These are phyloP conservation scores for Poecilia latipinna DNA, from an alignment of 2,113 vertebrate genomes.

Conservation along the genomic window DNA sequence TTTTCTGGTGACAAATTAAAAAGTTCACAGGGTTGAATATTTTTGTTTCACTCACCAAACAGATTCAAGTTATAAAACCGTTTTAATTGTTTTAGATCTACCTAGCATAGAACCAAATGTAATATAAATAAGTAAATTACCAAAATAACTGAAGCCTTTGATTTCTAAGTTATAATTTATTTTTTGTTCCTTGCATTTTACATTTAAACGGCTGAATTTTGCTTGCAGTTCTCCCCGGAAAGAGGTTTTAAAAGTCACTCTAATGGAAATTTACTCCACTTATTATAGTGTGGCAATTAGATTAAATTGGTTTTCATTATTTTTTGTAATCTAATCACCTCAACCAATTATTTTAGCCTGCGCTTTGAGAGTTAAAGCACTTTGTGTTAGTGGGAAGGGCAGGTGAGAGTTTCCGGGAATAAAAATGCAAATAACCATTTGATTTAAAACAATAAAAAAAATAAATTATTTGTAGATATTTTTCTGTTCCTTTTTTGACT, in stretches of 20 bases:
- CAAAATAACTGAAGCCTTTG: slow-evolving; percentile 4
- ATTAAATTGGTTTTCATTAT: slow-evolving; percentile 31
- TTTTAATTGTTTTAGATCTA: background rate
- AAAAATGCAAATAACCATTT: background rate
- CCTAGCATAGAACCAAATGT: background rate
- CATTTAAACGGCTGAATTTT: background rate
- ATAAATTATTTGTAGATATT: background rate
- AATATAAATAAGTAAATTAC: background rate
- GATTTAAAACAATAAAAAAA: background rate
- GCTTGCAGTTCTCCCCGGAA: background rate
- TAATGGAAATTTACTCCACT: slow-evolving; percentile 18
- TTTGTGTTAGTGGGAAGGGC: background rate
- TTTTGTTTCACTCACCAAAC: background rate
- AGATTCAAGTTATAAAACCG: background rate
- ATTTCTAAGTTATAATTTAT: background rate
- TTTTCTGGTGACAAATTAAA: background rate
- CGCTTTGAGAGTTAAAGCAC: background rate
- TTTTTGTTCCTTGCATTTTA: background rate
- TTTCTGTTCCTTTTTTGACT: background rate
- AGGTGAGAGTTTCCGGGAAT: background rate
- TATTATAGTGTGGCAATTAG: slow-evolving; percentile 26
- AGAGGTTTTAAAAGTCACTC: slow-evolving; percentile 3
- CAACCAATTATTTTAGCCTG: slow-evolving; percentile 2
- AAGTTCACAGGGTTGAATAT: background rate
- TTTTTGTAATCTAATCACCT: slow-evolving; percentile 36